Percentiles rank a stretch among this genome's conserved stretches.
These are phyloP conservation scores for Spilarctia lutea DNA, from an alignment of 2,888 invertebrate species.

Conservation along the genomic window DNA sequence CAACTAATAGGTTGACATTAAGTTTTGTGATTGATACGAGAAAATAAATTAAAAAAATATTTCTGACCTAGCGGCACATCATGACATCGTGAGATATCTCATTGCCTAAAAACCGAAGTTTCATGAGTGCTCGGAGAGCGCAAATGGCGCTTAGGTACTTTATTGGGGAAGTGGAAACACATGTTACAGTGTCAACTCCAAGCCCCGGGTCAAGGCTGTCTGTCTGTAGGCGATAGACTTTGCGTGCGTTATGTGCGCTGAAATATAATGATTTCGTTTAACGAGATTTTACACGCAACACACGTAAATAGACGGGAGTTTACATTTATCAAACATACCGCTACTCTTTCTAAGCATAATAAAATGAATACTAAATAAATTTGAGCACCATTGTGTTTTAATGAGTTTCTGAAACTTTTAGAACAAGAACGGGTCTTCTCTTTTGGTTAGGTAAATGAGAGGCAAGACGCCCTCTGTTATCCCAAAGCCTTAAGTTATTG, in stretches of 20 bases:
- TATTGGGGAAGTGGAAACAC: slow-evolving; percentile 16
- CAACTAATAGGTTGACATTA: no score
- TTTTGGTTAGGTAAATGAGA: no score
- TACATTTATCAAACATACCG: slow-evolving; percentile 6
- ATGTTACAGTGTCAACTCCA: slow-evolving; percentile 12
- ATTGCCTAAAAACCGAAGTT: slow-evolving; percentile 2
- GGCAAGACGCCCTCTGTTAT: no score
- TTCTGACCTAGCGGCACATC: background rate
- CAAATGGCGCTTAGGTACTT: slow-evolving; percentile 9
- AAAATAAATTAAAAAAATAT: background rate
- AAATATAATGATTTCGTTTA: slow-evolving; percentile 12
- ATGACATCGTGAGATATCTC: background rate
- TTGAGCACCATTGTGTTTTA: background rate
- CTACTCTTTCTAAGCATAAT: background rate
- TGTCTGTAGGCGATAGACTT: background rate
- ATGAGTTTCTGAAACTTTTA: no score
- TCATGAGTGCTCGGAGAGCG: slow-evolving; percentile 6
- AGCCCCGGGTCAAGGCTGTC: slow-evolving; percentile 14
- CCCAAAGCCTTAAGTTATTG: no score
- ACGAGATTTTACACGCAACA: slow-evolving; percentile 11
- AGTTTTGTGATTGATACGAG: no score
- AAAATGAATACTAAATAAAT: background rate
- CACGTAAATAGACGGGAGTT: background rate
- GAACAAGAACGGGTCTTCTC: no score
- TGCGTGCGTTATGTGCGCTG: slow-evolving; percentile 2